Base-by-base conservation (phyloP, 2,113 vertebrate species). In the Sinocyclocheilus maitianheensis region DNA sequence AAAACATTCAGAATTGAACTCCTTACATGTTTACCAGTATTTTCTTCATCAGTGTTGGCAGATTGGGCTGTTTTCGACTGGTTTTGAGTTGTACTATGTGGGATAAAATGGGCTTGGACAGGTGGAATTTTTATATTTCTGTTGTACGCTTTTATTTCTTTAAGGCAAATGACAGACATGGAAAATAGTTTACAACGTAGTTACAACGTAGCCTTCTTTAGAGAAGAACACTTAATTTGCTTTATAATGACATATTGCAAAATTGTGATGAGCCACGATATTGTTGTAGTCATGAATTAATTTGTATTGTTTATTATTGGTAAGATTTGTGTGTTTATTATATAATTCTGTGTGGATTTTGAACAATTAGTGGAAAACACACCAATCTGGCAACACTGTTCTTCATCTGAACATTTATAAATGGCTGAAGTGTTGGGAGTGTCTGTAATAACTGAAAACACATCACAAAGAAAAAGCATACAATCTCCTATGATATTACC, bases 331-430 rank as follows among this genome's bases (percentile, higher is more conserved):
- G 51, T 16, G 37, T 43, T 74, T 74, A 46, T 9, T 43, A 1
- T 76, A 14, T 51, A 26, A 1, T 24, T 51, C 3, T 51, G 12
- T 26, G 43, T 76, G 43, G 43, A 26, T 48, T 26, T 51, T 51
- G 22, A 48, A 26, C 22, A 51, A 14, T 76, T 48, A 51, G 12
- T 26, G 11, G 5, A 26, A 76, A 76, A 76, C 43, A 51, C 11
- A 75, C 11, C 43, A 76, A 76, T 76, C 72, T 76, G 40, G 72
- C 72, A 76, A 76, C 72, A 24, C 22, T 76, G 40, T 46, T n/a
- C 11, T 48, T 75, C 22, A 75, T n/a, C 40, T 26, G 22, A 48
- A 48, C 40, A 24, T 75, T 48, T 51, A 76, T 76, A 74, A 43
- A 43, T 74, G 71, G 69, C 69, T 72, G 34, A 40, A 43, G 37